A percentile compares a stretch with the other conserved stretches of the same genome.
Conservation (phyloP, 1,140 invertebrate species). For the Meteorus sp. region DNA sequence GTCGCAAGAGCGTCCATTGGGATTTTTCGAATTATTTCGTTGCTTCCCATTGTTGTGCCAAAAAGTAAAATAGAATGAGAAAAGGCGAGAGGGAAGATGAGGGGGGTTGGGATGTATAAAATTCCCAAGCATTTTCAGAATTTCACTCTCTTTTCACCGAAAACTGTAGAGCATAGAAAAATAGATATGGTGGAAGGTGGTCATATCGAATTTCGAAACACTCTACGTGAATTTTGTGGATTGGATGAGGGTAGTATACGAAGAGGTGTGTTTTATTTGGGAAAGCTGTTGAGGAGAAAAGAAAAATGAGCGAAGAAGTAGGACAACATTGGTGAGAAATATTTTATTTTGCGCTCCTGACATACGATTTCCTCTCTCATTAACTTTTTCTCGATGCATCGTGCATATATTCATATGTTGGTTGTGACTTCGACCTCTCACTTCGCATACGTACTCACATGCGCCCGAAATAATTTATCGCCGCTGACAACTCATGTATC, state of each 20-base stretch:
- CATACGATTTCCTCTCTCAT: background rate
- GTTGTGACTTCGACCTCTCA: constrained; percentile 2
- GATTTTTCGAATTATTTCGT: constrained; percentile 44
- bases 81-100: background rate
- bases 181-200: too few species aligned
- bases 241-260: too few species aligned
- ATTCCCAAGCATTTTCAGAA: too few species aligned
- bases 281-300: too few species aligned
- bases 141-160: constrained; percentile 28
- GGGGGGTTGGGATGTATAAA: constrained; percentile 31
- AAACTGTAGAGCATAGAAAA: constrained; percentile 12
- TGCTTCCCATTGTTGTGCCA: constrained; percentile 41
- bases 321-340: too few species aligned
- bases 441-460: background rate
- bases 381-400: background rate
- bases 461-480: constrained; percentile 5
- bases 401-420: background rate
- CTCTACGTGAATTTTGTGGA: background rate
- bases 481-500: constrained; percentile 15
- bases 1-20: constrained; percentile 37
- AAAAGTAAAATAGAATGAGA: background rate
- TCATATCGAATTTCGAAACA: constrained; percentile 18
- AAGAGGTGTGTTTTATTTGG: too few species aligned
- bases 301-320: too few species aligned
- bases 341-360: too few species aligned